Evolutionary conservation across 2,888 invertebrate genomes (phyloP), one percentile per base, ranked within the genome.

Genomic region (Drosophila lacicola): DNA sequence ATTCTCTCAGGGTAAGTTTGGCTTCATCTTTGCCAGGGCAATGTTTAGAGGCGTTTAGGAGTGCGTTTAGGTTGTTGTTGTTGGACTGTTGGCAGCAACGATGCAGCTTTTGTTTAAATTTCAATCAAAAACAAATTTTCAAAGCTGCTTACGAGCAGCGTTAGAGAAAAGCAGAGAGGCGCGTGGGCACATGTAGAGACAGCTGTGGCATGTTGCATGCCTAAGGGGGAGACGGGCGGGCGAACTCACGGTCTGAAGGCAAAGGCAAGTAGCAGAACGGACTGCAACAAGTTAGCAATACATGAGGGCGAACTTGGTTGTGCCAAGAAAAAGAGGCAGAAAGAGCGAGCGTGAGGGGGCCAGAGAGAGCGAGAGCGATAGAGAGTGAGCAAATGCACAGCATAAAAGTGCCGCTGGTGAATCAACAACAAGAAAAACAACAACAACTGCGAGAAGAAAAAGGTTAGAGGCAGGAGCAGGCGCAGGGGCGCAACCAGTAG

Each of bases 81-180:
- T 54, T 76, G 47, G 8, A 29, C 17, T 2, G 17, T 54, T 63
- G 53, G 58, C 62, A 70, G 67, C 56, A 61, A 65, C 60, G 51
- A 53, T 62, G 74, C 66, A 57, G 66, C 70, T 73, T 85, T 75
- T 83, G 86, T 80, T 86, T 73, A 82, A 84, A 88, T 80, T 88
- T 88, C 80, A 74, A 88, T 83, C 66, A 82, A 70, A 85, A 88
- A 86, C 78, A 82, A 86, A 88, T 85, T 86, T 86, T 55, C 62
- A 74, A 74, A 70, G 88, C 77, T 63, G 71, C 71, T 74, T 82
- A 69, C 60, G 46, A 74, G 46, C 58, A 45, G 42, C 37, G 41
- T 14, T 49, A 21, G 8, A 11, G 50, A 17, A 2, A 13, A 29
- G 4, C 33, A 21, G 5, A 17, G 1, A 17, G 41, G n/a, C 34